Percentiles rank a stretch among this genome's conserved stretches.
phyloP scores from a whole-genome alignment of 1,140 invertebrate genomes.

The Drosophila seguyi region DNA sequence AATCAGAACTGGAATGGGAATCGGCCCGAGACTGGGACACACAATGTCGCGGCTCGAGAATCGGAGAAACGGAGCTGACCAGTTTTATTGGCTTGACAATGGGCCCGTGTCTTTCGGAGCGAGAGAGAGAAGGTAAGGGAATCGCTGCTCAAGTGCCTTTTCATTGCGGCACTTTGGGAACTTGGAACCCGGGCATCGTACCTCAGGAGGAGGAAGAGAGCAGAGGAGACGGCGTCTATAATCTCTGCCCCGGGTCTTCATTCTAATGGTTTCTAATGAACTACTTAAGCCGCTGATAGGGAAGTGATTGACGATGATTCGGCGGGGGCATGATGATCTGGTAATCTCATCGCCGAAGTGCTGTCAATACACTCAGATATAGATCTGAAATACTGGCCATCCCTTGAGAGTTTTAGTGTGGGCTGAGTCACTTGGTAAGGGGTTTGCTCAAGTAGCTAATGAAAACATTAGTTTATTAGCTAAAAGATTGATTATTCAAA shows the following conservation, averaged over 20 bases:
- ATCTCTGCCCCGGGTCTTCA: conserved; percentile 34
- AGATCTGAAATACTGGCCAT: conserved; percentile 3
- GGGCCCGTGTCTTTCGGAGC: conserved; percentile 53
- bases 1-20: conserved; percentile 12
- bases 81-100: conserved; percentile 82
- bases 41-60: conserved; percentile 22
- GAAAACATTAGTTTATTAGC: conserved; percentile 12
- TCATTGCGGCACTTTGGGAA: conserved; percentile 40
- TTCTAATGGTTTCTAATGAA: conserved; percentile 73
- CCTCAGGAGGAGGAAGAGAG: background rate
- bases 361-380: conserved; percentile 39
- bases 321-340: conserved; percentile 38
- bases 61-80: conserved; percentile 33
- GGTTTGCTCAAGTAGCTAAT: conserved; percentile 12
- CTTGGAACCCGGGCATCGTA: conserved; percentile 12
- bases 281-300: conserved; percentile 58
- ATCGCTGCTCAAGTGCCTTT: conserved; percentile 59
- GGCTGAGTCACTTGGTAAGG: background rate
- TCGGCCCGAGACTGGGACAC: conserved; percentile 10
- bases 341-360: conserved; percentile 41
- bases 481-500: background rate
- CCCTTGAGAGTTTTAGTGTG: background rate
- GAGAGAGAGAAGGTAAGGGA: conserved; percentile 56
- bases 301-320: conserved; percentile 55
- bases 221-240: conserved; percentile 17